Evolutionary conservation across 1,140 invertebrate genomes (phyloP), one percentile per base, ranked within the genome.

Genomic region (Vanessa atalanta): DNA sequence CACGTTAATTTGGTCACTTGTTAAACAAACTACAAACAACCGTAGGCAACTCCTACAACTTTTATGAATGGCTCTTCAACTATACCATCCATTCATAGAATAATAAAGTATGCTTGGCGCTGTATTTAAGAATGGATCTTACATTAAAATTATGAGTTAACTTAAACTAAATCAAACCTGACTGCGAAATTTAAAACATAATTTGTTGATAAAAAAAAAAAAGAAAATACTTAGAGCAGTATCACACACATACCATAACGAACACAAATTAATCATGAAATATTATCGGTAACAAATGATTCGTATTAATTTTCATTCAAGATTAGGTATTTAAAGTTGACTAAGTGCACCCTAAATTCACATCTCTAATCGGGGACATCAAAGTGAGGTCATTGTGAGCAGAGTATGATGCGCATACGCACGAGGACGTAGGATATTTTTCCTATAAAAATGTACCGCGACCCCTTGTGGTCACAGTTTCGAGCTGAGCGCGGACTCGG

Each of bases 401-500:
- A 70, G 65, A 70, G 73, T 70, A 74, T 80, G 80, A 83, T 84
- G 80, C 83, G 83, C 76, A 73, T 57, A 73, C 83, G 81, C 76
- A 79, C 74, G 82, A 83, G 80, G 84, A 81, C 88, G 84, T 85
- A 90, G 89, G 90, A 90, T 76, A 69, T 75, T 79, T 83, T 86
- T 82, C 86, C 84, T 92, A 92, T 91, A 92, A 89, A 91, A 90
- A 89, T 88, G 80, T 85, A 77, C 79, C 73, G 77, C 85, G 88
- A 89, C 86, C 83, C 83, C 86, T 79, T 75, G 64, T 76, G 80
- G 82, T 63, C 85, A 92, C 89, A 92, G 87, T 90, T 79, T 83
- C 83, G 75, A 79, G 82, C 83, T 77, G 81, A 84, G 70, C 81
- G 82, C 82, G 81, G 82, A 78, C 79, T 81, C 78, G 82, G 87